Evolutionary conservation across 1,140 invertebrate genomes (phyloP).

Genomic region (Gryllus bimaculatus): DNA sequence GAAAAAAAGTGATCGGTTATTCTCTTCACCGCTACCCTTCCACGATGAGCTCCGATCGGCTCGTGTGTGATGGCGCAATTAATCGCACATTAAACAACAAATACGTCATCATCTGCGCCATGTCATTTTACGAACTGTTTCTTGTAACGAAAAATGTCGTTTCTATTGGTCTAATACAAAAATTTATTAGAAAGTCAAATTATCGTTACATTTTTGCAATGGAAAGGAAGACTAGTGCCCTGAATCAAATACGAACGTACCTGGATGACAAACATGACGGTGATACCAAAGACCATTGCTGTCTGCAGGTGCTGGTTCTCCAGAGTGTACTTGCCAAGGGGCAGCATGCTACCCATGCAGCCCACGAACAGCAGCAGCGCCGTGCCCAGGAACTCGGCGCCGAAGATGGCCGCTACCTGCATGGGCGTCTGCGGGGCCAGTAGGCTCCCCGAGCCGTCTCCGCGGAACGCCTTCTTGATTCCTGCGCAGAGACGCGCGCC

Average conservation of each 20-base stretch:
- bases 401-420: background rate
- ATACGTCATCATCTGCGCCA: no score
- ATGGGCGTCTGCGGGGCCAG: background rate
- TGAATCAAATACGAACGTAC: constrained; percentile 22
- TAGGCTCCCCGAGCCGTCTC: constrained; percentile 10
- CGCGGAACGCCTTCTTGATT: background rate
- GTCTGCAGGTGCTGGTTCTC: constrained; percentile 40
- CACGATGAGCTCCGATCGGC: no score
- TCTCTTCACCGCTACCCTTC: no score
- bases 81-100: no score
- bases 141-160: no score
- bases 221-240: no score
- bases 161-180: no score
- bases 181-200: no score
- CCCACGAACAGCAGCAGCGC: constrained; percentile 17
- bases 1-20: no score
- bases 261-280: constrained; percentile 52
- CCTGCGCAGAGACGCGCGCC: background rate
- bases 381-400: constrained; percentile 15
- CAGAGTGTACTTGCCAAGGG: constrained; percentile 24
- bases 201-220: no score
- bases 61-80: no score
- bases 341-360: constrained; percentile 9
- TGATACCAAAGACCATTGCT: constrained; percentile 55
- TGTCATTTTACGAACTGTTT: no score